phyloP scores from a whole-genome alignment of 2,888 invertebrate species.

The Slavum lentiscoides region DNA sequence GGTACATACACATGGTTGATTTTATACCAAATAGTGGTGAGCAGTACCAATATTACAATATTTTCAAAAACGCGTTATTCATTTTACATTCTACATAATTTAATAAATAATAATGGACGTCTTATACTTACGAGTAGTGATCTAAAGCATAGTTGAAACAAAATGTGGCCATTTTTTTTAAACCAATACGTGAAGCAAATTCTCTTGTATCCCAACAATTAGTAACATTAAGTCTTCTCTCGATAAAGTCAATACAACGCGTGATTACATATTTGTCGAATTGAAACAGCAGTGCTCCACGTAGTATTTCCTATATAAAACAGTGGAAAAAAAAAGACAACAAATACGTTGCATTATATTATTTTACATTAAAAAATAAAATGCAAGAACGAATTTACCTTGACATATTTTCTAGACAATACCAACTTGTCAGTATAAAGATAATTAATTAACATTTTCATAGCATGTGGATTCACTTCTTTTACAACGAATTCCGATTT shows the following conservation, averaged over 20 bases:
- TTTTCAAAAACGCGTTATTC: too few relatives aligned
- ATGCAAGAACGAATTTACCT: constrained; percentile 1
- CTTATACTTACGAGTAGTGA: neutral
- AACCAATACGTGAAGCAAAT: neutral
- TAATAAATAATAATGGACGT: neutral
- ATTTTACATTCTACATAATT: neutral
- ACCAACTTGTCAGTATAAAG: constrained; percentile 2
- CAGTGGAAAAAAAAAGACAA: neutral
- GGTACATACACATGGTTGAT: too few relatives aligned
- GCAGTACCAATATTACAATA: too few relatives aligned
- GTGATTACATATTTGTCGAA: neutral
- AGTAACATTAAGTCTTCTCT: neutral
- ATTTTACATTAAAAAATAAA: neutral
- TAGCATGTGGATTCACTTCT: neutral
- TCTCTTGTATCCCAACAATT: constrained; percentile 3
- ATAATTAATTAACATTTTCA: neutral
- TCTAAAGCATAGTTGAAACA: neutral
- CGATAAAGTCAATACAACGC: neutral
- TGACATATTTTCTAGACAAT: constrained; percentile 3
- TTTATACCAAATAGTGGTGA: too few relatives aligned
- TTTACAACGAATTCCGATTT: neutral
- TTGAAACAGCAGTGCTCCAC: neutral
- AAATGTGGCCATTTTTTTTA: neutral
- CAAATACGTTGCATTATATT: neutral
- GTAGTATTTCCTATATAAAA: neutral